Conservation (phyloP, 1,140 invertebrate species). For the Aphaenogaster floridana region DNA sequence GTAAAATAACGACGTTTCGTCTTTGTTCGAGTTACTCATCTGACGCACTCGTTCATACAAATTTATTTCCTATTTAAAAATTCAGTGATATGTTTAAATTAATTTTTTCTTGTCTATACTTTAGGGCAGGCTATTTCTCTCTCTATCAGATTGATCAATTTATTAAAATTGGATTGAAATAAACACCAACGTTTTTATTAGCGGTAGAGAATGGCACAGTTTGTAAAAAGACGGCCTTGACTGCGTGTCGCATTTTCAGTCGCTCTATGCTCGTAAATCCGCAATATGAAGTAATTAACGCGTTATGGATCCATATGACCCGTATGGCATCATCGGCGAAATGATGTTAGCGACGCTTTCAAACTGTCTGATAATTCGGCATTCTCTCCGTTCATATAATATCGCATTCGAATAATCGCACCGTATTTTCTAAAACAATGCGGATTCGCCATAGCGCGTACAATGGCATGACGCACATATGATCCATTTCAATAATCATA, state of each 20-base stretch:
- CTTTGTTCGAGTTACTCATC: neutral
- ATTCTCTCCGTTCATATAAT: slow-evolving; percentile 47
- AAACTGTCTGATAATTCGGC: slow-evolving; percentile 49
- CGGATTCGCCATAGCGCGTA: slow-evolving; percentile 1
- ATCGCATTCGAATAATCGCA: slow-evolving; percentile 52
- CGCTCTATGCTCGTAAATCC: neutral
- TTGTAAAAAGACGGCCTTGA: neutral
- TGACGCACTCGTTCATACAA: neutral
- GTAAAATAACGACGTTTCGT: neutral
- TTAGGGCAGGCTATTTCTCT: neutral
- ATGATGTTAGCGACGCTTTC: slow-evolving; percentile 52
- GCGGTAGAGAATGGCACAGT: neutral
- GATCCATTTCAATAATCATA: slow-evolving; percentile 54
- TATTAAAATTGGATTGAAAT: slow-evolving; percentile 2
- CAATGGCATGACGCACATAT: slow-evolving; percentile 35
- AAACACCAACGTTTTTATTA: neutral
- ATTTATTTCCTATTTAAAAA: slow-evolving; percentile 18
- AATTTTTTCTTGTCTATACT: neutral
- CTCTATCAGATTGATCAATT: neutral
- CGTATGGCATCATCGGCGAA: slow-evolving; percentile 25
- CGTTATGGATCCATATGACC: slow-evolving; percentile 35
- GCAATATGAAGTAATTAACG: slow-evolving; percentile 23
- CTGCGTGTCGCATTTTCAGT: neutral
- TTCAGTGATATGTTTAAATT: neutral
- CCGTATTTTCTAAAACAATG: slow-evolving; percentile 60